phyloP scores from a whole-genome alignment of 2,888 invertebrate species.

The Lepetodrilus schrolli region DNA sequence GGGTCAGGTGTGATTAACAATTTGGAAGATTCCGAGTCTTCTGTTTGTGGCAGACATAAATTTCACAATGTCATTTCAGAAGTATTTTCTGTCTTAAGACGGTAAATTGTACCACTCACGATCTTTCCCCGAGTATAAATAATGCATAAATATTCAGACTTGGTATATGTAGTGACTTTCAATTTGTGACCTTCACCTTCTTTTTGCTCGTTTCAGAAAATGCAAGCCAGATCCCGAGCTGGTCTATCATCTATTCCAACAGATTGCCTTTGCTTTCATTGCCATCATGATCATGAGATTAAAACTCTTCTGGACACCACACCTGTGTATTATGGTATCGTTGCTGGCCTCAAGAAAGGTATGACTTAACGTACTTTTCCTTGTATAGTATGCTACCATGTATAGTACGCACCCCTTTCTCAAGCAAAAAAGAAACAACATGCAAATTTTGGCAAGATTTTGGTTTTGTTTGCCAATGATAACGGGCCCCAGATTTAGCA shows the following conservation, averaged over 20 bases:
- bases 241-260: conserved; percentile 83
- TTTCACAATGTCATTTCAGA: too few relatives aligned
- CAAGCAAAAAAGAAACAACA: not conserved
- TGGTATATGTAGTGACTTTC: not conserved
- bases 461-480: too few relatives aligned
- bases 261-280: conserved; percentile 83
- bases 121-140: too few relatives aligned
- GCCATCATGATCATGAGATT: conserved; percentile 86
- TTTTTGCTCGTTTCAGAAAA: conserved; percentile 38
- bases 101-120: too few relatives aligned
- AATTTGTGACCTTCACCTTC: not conserved
- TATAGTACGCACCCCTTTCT: too few relatives aligned
- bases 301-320: conserved; percentile 86
- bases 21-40: too few relatives aligned
- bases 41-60: too few relatives aligned
- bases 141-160: too few relatives aligned
- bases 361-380: conserved; percentile 53
- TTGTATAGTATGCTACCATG: not conserved
- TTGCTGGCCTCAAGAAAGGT: conserved; percentile 80
- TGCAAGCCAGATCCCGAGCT: conserved; percentile 67
- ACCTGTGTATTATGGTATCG: conserved; percentile 84
- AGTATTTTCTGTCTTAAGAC: too few relatives aligned
- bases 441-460: too few relatives aligned
- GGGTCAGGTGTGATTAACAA: too few relatives aligned
- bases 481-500: too few relatives aligned